Evolutionary conservation across 2,888 invertebrate genomes (phyloP), one percentile per base, ranked within the genome.

Genomic region (Lydus trimaculatus): DNA sequence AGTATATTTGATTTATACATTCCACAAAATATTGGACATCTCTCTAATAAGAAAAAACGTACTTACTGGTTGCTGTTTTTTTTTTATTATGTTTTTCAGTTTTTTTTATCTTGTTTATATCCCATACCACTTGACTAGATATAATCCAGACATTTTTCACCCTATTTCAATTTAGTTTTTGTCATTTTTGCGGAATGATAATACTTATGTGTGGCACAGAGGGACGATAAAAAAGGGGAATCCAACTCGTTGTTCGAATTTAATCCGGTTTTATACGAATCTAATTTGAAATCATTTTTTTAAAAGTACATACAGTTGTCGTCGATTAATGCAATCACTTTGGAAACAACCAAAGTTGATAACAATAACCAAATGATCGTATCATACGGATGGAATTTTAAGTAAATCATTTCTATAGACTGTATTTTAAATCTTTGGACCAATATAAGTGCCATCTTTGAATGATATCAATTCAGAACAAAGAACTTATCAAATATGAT

Each of bases 171-270:
- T 81, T 81, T 80, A 73, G 77, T 75, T 81, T 81, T 81, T 82
- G 81, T 82, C 81, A 80, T 82, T 83, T 81, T 82, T 79, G 79
- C 71, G 80, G 80, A 81, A 80, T 80, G 78, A 81, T 80, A 81
- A 79, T 80, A 78, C 79, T 79, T 81, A 79, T 80, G 75, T 79
- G 80, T 76, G 80, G 76, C 80, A 75, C 81, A 73, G 59, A 72
- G 81, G 81, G 81, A 78, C 80, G 75, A 81, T 82, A 82, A 82
- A 81, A 43, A 78, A 78, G 78, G 81, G 81, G 81, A 79, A 78
- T 79, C 80, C 74, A 69, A 77, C 72, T 69, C 23, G 72, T 72
- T 66, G 66, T 70, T 70, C 73, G 76, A 78, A 78, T 78, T 73
- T 78, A 77, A 78, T 78, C 76, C 75, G 74, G 72, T 76, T 76